A percentile compares a stretch with the other conserved stretches of the same genome.
phyloP scores from a whole-genome alignment of 2,888 invertebrate species.

The Vesta saturnalis region DNA sequence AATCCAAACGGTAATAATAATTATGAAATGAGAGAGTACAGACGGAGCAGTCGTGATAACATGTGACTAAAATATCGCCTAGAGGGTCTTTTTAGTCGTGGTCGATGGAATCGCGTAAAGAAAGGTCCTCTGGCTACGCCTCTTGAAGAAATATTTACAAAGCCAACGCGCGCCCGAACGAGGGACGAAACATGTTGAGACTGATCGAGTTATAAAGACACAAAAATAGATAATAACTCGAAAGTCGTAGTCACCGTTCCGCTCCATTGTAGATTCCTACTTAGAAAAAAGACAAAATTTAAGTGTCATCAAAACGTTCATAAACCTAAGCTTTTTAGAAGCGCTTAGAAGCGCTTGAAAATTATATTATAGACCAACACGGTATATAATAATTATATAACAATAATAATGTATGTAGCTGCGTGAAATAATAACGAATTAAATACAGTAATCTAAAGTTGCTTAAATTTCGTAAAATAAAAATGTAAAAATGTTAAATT shows the following conservation, averaged over 20 bases:
- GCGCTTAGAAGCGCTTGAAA: conserved; percentile 36
- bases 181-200: conserved; percentile 57
- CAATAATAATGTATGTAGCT: conserved; percentile 30
- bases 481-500: conserved; percentile 25
- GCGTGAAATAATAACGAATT: conserved; percentile 34
- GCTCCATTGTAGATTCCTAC: conserved; percentile 27
- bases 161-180: conserved; percentile 56
- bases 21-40: conserved; percentile 81
- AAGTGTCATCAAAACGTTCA: conserved; percentile 23
- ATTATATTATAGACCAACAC: conserved; percentile 34
- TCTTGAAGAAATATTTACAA: conserved; percentile 62
- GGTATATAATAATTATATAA: conserved; percentile 29
- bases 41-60: conserved; percentile 62
- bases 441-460: conserved; percentile 23
- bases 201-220: conserved; percentile 25
- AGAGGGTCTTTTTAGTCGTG: conserved; percentile 74
- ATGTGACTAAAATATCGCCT: conserved; percentile 82
- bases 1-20: conserved; percentile 79
- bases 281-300: conserved; percentile 6
- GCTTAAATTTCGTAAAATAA: conserved; percentile 32
- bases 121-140: conserved; percentile 64
- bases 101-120: conserved; percentile 62
- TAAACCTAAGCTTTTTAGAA: conserved; percentile 35
- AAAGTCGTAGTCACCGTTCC: conserved; percentile 34
- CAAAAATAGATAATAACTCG: conserved; percentile 6